These are phyloP conservation scores for Rotaria magnacalcarata DNA, from an alignment of 2,888 invertebrate species.

Conservation along the genomic window DNA sequence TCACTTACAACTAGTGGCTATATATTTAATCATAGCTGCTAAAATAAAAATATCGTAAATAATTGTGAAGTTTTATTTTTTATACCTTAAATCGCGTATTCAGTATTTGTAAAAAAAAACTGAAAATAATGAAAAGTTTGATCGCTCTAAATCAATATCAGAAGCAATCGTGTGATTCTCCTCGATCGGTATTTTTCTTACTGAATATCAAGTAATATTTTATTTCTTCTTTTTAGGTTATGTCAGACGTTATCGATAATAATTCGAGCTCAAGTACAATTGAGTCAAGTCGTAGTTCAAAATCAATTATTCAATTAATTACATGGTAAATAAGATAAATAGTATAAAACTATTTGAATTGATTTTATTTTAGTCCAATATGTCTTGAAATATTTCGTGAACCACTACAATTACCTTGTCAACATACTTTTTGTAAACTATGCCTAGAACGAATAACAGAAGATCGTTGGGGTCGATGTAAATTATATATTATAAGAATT, in stretches of 20 bases:
- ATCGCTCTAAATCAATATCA: background rate
- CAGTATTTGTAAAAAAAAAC: too few species aligned
- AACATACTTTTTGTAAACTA: conserved; percentile 45
- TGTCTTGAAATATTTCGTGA: conserved; percentile 25
- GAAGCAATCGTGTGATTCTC: background rate
- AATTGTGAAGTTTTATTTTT: background rate
- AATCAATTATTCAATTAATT: conserved; percentile 28
- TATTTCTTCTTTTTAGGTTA: background rate
- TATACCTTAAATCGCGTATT: background rate
- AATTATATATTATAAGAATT: background rate
- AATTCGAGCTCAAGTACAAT: background rate
- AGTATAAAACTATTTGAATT: background rate
- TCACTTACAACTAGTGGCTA: background rate
- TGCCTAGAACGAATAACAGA: conserved; percentile 43
- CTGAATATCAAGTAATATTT: too few species aligned
- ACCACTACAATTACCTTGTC: conserved; percentile 44
- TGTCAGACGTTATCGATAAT: background rate
- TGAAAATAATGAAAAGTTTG: background rate
- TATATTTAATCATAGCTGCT: background rate
- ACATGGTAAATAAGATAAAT: background rate
- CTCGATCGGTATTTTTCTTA: background rate
- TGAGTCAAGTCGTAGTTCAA: background rate
- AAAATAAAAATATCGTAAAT: background rate
- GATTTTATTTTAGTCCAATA: background rate
- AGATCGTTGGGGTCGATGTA: conserved; percentile 46